Percentiles rank a stretch among this genome's conserved stretches.
Evolutionary conservation across 2,888 invertebrate genomes (phyloP).

Genomic region (Agonum fuliginosum): DNA sequence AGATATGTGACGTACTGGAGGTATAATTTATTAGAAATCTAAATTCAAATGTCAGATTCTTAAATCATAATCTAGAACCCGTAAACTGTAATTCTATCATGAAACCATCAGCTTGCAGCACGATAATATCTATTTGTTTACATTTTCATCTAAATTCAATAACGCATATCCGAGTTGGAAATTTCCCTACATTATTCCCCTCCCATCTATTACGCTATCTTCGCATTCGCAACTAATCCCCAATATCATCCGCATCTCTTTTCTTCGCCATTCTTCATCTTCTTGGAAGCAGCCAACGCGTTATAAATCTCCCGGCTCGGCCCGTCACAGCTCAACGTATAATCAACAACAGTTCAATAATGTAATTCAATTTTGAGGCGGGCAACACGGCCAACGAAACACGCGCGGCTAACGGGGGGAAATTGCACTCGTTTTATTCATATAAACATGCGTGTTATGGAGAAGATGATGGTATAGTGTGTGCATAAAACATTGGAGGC

Average conservation of each 20-base stretch:
- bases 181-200: no score
- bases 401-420: not conserved
- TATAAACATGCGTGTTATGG: conserved; percentile 17
- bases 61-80: no score
- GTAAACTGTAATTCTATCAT: no score
- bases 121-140: no score
- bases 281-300: not conserved
- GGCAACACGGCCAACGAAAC: not conserved
- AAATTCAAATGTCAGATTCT: no score
- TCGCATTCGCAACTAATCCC: not conserved
- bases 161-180: no score
- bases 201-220: no score
- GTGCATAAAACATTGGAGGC: not conserved
- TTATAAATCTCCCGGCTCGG: conserved; percentile 17
- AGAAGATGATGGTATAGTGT: not conserved
- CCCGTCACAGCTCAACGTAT: conserved; percentile 32
- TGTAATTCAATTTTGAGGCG: conserved; percentile 36
- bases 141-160: no score
- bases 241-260: not conserved
- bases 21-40: no score
- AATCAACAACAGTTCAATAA: conserved; percentile 38
- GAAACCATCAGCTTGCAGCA: no score
- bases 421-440: conserved; percentile 23
- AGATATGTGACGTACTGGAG: no score
- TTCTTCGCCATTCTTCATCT: not conserved